phyloP scores from a whole-genome alignment of 2,888 invertebrate genomes.

The Physocephala rufipes region DNA sequence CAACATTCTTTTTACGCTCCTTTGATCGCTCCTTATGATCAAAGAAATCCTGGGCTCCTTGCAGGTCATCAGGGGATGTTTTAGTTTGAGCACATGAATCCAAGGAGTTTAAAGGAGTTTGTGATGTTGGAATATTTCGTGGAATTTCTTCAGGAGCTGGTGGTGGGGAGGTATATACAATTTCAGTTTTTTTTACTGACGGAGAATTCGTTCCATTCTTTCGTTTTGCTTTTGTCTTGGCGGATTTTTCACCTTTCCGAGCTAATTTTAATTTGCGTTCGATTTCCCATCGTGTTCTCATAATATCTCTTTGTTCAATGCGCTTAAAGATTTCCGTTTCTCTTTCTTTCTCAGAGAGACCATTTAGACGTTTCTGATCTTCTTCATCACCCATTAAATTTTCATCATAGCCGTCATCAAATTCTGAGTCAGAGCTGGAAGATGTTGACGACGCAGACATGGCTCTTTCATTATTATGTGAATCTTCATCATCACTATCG shows the following conservation, averaged over 20 bases:
- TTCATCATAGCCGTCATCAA: slow-evolving; percentile 96
- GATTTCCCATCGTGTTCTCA: slow-evolving; percentile 95
- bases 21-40: slow-evolving; percentile 82
- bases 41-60: slow-evolving; percentile 60
- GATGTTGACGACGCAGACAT: slow-evolving; percentile 55
- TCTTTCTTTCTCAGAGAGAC: slow-evolving; percentile 95
- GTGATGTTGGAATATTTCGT: neutral
- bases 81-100: slow-evolving; percentile 13
- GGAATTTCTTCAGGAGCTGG: neutral
- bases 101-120: slow-evolving; percentile 38
- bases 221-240: slow-evolving; percentile 68
- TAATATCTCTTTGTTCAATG: slow-evolving; percentile 91
- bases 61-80: neutral
- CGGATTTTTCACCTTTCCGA: slow-evolving; percentile 76
- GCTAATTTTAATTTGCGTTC: slow-evolving; percentile 91
- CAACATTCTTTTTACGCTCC: slow-evolving; percentile 90
- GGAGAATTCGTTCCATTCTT: slow-evolving; percentile 40
- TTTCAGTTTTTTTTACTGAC: neutral
- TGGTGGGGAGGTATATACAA: neutral
- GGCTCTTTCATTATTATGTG: slow-evolving; percentile 57
- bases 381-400: slow-evolving; percentile 97
- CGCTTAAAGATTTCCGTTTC: slow-evolving; percentile 98
- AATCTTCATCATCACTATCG: slow-evolving; percentile 67
- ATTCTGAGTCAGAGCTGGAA: slow-evolving; percentile 81
- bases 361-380: slow-evolving; percentile 87